phyloP scores from a whole-genome alignment of 2,797 vertebrate species.

The Silurus aristotelis region DNA sequence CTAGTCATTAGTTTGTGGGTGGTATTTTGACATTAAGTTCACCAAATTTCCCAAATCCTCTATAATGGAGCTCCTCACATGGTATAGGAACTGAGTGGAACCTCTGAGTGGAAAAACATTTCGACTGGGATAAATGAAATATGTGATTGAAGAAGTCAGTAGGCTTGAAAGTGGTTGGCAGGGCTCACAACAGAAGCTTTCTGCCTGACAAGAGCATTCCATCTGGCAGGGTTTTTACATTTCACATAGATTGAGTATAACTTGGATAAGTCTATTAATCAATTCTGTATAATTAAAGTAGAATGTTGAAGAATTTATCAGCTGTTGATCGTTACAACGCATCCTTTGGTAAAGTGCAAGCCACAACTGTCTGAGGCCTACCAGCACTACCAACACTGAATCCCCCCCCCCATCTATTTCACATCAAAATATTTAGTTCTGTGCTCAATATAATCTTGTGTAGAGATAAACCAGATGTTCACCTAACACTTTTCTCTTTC shows the following conservation, averaged over 20 bases:
- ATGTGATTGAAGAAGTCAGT: background rate
- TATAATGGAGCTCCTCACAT: background rate
- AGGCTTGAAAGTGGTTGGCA: background rate
- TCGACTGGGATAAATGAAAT: background rate
- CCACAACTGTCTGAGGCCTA: background rate
- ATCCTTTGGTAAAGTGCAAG: too few species aligned
- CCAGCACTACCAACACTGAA: background rate
- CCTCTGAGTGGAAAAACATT: background rate
- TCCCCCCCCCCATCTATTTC: background rate
- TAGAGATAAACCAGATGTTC: constrained; percentile 8
- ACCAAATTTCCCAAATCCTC: background rate
- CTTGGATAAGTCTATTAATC: background rate
- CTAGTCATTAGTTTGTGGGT: background rate
- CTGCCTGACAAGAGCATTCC: background rate
- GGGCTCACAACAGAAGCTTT: background rate
- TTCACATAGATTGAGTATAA: background rate
- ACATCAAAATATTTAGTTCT: background rate
- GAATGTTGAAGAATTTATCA: background rate
- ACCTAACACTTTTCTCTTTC: background rate
- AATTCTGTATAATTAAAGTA: background rate
- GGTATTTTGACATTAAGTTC: background rate
- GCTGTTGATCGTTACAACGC: background rate
- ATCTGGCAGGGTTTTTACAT: too few species aligned
- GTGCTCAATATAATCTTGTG: background rate
- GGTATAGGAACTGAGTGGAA: background rate